Conservation (phyloP, 2,113 vertebrate genomes). For the Burhinus oedicnemus region DNA sequence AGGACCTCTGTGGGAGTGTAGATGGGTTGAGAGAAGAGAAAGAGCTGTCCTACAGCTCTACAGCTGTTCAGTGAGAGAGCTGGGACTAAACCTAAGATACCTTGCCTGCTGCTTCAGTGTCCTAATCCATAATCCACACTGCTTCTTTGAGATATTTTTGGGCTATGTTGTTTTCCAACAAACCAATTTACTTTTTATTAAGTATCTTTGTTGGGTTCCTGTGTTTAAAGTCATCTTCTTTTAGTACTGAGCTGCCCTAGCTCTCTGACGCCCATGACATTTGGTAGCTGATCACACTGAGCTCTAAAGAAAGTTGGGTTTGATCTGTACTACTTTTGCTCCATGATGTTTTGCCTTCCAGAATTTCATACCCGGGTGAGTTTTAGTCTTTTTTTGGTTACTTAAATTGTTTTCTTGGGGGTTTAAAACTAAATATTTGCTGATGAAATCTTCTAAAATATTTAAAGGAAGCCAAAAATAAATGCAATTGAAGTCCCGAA, state of each 20-base stretch:
- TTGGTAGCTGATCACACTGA: background rate
- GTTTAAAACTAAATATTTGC: background rate
- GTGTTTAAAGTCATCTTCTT: background rate
- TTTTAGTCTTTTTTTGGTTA: constrained; percentile 16
- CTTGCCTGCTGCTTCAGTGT: background rate
- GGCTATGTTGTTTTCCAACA: background rate
- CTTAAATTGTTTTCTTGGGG: background rate
- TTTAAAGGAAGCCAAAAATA: constrained; percentile 22
- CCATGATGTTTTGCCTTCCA: constrained; percentile 4
- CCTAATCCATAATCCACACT: background rate
- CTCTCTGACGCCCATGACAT: background rate
- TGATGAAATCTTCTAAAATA: constrained; percentile 26
- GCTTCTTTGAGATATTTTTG: background rate
- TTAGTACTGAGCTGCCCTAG: background rate
- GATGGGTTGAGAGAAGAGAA: background rate
- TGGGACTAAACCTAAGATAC: background rate
- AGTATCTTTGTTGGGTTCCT: background rate
- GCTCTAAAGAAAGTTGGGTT: background rate
- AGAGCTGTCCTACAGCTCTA: background rate
- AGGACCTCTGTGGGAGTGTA: background rate
- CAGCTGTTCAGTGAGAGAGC: background rate
- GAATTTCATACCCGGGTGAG: background rate
- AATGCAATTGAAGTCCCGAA: background rate
- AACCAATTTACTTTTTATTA: background rate
- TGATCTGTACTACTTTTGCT: background rate